Base-by-base conservation (phyloP, 2,797 vertebrate genomes). In the Hippocampus kuda region DNA sequence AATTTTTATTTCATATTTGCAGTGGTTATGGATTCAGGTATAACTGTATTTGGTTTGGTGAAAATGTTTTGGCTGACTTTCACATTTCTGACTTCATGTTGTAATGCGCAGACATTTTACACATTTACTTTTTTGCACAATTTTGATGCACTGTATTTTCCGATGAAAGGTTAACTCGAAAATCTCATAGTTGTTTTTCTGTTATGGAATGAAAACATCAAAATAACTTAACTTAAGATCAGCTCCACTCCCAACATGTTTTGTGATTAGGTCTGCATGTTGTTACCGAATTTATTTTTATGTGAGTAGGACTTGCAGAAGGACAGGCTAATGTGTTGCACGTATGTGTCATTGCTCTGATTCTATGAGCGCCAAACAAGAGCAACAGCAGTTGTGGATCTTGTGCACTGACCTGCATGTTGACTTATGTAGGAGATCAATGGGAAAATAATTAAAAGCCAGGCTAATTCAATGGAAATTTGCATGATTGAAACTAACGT, bases 361-460 rank as follows among this genome's bases (percentile, higher is more conserved):
- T 46, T 34, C 6, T 65, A 53, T 66, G 67, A 49, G 57, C 38
- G 4, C 54, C 49, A 34, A 73, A 59, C 74, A 71, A 75, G 66
- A 70, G 73, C 72, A 65, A 67, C 67, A 68, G 6, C 20, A 56
- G 65, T 68, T 65, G 70, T 76, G 72, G 38, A 66, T 77, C 62
- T 63, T 76, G 80, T 70, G 72, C 71, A 77, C 72, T 84, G 88
- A 89, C 81, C 81, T 86, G 80, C 75, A 71, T 82, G 75, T 69
- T 46, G 70, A 60, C 70, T 76, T 49, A 71, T 72, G 64, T 72
- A 22, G 49, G 57, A 71, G 81, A 88, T 92, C 90, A 78, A 91
- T 91, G 65, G 65, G 63, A 74, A 88, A 85, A 89, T 91, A 91
- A 92, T 92, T 91, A 90, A 84, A 79, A 83, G 66, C 42, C 27